phyloP scores from a whole-genome alignment of 2,888 invertebrate genomes.

The Harpalus rubripes region DNA sequence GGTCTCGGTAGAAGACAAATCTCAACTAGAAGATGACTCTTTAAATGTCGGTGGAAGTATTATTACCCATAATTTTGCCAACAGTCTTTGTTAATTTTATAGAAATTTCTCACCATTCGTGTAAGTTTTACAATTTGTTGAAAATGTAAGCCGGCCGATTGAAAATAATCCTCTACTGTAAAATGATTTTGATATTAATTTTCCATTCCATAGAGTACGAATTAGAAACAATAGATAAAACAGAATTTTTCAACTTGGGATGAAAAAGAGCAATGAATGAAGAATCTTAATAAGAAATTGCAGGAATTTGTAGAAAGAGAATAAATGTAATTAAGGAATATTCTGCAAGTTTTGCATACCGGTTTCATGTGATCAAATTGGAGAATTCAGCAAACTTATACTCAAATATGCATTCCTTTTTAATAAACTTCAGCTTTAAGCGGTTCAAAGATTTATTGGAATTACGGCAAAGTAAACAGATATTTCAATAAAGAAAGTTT shows the following conservation, averaged over 20 bases:
- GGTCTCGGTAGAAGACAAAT: too few relatives aligned
- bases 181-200: not conserved
- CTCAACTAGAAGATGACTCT: too few relatives aligned
- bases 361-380: slow-evolving; percentile 34
- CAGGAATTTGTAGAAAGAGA: slow-evolving; percentile 26
- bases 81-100: too few relatives aligned
- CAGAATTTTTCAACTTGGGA: not conserved
- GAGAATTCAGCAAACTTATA: slow-evolving; percentile 23
- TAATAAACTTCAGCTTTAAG: slow-evolving; percentile 4
- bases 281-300: slow-evolving; percentile 31
- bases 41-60: too few relatives aligned
- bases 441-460: slow-evolving; percentile 5
- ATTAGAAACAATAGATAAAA: slow-evolving; percentile 2
- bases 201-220: not conserved
- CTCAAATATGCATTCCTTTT: slow-evolving; percentile 27
- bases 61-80: too few relatives aligned
- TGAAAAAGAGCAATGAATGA: not conserved
- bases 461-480: slow-evolving; percentile 2
- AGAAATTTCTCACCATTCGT: too few relatives aligned
- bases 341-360: slow-evolving; percentile 39
- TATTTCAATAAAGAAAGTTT: not conserved
- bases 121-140: too few relatives aligned
- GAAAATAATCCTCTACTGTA: too few relatives aligned
- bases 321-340: slow-evolving; percentile 53
- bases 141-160: too few relatives aligned